A percentile compares a stretch with the other conserved stretches of the same genome.
Evolutionary conservation across 2,888 invertebrate species (phyloP).

Genomic region (Drosophila acutilabella): DNA sequence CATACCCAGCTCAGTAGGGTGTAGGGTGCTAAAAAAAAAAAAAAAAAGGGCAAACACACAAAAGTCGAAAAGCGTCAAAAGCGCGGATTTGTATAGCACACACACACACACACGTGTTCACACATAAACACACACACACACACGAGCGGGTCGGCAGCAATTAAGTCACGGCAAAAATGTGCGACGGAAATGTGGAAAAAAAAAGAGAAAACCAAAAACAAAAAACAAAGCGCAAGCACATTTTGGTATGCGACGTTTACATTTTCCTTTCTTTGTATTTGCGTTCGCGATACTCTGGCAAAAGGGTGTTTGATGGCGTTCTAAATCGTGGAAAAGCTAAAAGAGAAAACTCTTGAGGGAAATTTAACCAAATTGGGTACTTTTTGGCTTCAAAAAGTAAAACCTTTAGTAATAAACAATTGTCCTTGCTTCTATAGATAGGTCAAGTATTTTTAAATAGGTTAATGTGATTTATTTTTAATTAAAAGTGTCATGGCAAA

Average conservation of each 20-base stretch:
- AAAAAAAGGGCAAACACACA: conserved; percentile 52
- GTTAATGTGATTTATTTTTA: too few relatives aligned
- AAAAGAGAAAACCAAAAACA: conserved; percentile 21
- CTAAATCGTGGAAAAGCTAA: too few relatives aligned
- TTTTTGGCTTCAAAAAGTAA: too few relatives aligned
- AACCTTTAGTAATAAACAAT: too few relatives aligned
- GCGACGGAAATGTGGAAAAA: conserved; percentile 70
- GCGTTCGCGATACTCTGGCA: conserved; percentile 1
- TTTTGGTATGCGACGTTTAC: conserved; percentile 52
- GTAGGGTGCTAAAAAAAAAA: conserved; percentile 44
- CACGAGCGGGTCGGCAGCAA: conserved; percentile 49
- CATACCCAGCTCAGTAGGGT: conserved; percentile 30
- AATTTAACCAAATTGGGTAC: too few relatives aligned
- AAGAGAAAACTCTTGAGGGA: too few relatives aligned
- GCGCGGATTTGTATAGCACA: conserved; percentile 58
- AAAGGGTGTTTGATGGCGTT: conserved; percentile 5
- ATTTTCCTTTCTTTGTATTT: conserved; percentile 33
- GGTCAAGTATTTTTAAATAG: too few relatives aligned
- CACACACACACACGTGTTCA: conserved; percentile 14
- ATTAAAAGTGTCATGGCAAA: too few relatives aligned
- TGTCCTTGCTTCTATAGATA: too few relatives aligned
- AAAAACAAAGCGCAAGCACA: conserved; percentile 63
- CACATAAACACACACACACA: conserved; percentile 12
- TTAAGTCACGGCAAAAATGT: conserved; percentile 75
- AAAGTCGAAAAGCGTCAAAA: conserved; percentile 76